Evolutionary conservation across 2,113 vertebrate species (phyloP).

Genomic region (Osmerus eperlanus): DNA sequence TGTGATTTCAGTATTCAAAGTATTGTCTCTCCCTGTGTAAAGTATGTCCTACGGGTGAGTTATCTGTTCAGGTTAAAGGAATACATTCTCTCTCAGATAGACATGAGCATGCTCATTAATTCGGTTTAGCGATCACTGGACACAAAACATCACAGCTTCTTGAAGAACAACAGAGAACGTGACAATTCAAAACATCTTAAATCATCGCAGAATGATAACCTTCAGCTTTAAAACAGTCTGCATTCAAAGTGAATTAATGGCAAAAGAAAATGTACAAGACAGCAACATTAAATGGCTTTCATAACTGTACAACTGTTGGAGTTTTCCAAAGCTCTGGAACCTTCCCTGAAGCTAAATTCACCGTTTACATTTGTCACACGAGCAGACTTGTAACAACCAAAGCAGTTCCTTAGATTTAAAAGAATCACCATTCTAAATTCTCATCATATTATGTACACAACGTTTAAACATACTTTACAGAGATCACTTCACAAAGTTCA

Average conservation of each 20-base stretch:
- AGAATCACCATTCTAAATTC: constrained; percentile 48
- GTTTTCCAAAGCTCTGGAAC: constrained; percentile 34
- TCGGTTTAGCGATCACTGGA: constrained; percentile 45
- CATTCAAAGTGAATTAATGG: constrained; percentile 43
- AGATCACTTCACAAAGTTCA: constrained; percentile 69
- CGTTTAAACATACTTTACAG: constrained; percentile 67
- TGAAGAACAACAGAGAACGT: constrained; percentile 31
- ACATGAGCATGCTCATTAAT: constrained; percentile 41
- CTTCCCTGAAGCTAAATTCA: constrained; percentile 46
- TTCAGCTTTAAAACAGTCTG: constrained; percentile 27
- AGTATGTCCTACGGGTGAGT: constrained; percentile 37
- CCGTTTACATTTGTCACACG: constrained; percentile 50
- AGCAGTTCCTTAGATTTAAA: constrained; percentile 56
- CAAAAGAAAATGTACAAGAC: constrained; percentile 49
- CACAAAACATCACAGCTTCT: constrained; percentile 50
- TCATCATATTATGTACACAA: constrained; percentile 69
- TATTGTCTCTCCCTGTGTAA: constrained; percentile 1
- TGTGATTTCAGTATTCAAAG: too few species aligned
- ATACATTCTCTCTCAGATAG: constrained; percentile 59
- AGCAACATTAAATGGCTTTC: constrained; percentile 44
- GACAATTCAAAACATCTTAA: constrained; percentile 35
- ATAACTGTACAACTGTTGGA: constrained; percentile 56
- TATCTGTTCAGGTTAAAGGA: constrained; percentile 46
- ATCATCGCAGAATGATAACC: constrained; percentile 36
- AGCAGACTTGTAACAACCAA: constrained; percentile 47